Evolutionary conservation across 2,888 invertebrate species (phyloP).

Genomic region (Digitonthophagus gazella): DNA sequence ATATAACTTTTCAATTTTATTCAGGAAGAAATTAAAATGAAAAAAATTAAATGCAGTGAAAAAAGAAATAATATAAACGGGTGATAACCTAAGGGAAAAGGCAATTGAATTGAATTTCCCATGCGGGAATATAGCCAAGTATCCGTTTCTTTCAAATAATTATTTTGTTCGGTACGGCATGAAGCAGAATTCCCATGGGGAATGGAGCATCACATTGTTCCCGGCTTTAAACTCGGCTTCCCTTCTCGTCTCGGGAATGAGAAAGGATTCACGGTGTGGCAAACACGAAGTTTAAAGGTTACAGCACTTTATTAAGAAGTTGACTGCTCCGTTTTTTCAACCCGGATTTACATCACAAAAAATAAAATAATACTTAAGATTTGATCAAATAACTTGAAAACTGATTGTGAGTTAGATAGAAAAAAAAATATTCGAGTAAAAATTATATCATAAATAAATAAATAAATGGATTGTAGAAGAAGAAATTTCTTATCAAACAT

Average conservation of each 20-base stretch:
- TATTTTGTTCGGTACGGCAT: not conserved
- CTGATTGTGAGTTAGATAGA: no score
- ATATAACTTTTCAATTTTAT: no score
- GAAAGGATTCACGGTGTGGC: constrained; percentile 20
- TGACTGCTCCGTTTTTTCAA: not conserved
- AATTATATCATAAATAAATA: no score
- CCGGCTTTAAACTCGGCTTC: not conserved
- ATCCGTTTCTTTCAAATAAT: not conserved
- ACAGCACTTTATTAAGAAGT: not conserved
- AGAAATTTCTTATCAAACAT: no score
- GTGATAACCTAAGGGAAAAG: no score
- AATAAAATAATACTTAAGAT: no score
- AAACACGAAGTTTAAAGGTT: constrained; percentile 21
- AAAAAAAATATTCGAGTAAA: no score
- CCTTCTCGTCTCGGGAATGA: not conserved
- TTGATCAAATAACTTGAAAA: no score
- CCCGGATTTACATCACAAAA: no score
- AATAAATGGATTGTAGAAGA: no score
- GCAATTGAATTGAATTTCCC: not conserved
- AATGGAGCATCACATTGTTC: not conserved
- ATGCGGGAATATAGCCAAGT: not conserved
- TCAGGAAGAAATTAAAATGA: not conserved
- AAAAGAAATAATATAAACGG: no score
- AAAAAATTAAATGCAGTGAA: no score
- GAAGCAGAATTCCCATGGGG: not conserved